Conservation (phyloP, 2,888 invertebrate species). For the Phania funesta region DNA sequence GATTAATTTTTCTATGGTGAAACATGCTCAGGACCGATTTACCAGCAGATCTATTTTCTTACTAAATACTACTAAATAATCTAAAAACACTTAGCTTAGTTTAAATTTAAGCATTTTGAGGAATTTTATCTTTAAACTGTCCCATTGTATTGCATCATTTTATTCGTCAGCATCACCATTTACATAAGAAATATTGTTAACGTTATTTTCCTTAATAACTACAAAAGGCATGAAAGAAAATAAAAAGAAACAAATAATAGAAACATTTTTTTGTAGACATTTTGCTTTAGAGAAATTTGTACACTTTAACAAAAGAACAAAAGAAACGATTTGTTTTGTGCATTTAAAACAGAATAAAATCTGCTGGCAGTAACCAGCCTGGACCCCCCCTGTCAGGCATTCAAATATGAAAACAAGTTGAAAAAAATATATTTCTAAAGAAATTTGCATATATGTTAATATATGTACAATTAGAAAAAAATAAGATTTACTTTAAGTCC, state of each 20-base stretch:
- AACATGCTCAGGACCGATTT: too few relatives aligned
- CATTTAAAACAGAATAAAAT: slow-evolving; percentile 28
- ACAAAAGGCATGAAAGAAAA: neutral
- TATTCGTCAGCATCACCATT: slow-evolving; percentile 12
- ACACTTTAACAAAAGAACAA: slow-evolving; percentile 30
- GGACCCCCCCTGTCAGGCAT: neutral
- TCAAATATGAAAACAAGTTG: slow-evolving; percentile 1
- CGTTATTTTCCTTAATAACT: neutral
- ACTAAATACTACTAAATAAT: too few relatives aligned
- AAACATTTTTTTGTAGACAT: slow-evolving; percentile 43
- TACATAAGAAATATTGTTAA: neutral
- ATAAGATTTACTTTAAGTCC: too few relatives aligned
- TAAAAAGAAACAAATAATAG: neutral
- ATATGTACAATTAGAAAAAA: too few relatives aligned
- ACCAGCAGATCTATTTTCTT: too few relatives aligned
- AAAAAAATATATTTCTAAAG: neutral
- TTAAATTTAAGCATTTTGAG: too few relatives aligned
- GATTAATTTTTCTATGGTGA: too few relatives aligned
- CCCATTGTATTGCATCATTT: neutral
- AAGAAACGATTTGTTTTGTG: slow-evolving; percentile 43
- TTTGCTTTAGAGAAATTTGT: slow-evolving; percentile 40
- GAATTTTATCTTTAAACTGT: neutral
- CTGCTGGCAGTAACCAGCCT: slow-evolving; percentile 10
- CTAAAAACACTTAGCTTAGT: too few relatives aligned
- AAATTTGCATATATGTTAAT: too few relatives aligned